Percentiles rank a stretch among this genome's conserved stretches.
Conservation (phyloP, 2,113 vertebrate genomes). For the Anoura caudifer region DNA sequence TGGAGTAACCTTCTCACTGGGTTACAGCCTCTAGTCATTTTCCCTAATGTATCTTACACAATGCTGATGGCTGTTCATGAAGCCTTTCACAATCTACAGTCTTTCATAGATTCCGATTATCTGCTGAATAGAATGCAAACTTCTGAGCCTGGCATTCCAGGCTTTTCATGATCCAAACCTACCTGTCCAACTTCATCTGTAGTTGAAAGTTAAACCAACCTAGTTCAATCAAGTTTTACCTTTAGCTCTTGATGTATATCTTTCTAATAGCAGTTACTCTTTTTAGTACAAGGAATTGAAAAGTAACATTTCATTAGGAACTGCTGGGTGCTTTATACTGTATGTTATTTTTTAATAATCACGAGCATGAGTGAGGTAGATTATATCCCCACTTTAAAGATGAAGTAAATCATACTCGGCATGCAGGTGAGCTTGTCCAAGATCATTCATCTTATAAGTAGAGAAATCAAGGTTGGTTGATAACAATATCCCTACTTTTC, state of each 20-base stretch:
- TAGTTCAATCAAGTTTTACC: background rate
- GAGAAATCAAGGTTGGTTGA: background rate
- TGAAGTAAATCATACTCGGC: background rate
- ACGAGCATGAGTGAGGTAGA: background rate
- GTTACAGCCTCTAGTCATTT: background rate
- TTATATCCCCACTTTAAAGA: background rate
- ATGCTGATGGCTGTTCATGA: background rate
- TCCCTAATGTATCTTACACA: background rate
- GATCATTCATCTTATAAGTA: background rate
- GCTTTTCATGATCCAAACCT: background rate
- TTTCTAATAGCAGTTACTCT: background rate
- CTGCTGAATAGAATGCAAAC: background rate
- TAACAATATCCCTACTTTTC: background rate
- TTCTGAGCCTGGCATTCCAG: background rate
- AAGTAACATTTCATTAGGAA: slow-evolving; percentile 6
- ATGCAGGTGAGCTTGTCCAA: background rate
- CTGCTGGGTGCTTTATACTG: background rate
- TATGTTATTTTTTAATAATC: background rate
- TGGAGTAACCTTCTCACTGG: background rate
- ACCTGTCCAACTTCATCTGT: background rate
- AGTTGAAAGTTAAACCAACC: background rate
- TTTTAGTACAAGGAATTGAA: background rate
- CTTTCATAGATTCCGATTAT: background rate
- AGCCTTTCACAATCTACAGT: background rate
- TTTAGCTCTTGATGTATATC: background rate